Evolutionary conservation across 2,797 vertebrate genomes (phyloP).

Genomic region (Steatocranus sp.): DNA sequence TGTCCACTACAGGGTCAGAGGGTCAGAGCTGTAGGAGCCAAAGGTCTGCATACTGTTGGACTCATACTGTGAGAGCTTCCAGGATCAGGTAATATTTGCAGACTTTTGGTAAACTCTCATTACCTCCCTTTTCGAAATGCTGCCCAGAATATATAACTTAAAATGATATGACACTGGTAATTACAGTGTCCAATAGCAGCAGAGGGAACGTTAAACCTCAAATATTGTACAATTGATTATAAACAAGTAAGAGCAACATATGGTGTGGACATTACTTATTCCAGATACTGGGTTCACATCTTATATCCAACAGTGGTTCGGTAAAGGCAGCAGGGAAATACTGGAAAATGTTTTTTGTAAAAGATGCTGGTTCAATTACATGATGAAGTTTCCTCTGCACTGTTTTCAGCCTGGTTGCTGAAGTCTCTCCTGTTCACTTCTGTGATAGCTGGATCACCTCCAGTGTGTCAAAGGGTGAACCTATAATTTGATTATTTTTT

Average conservation of each 20-base stretch:
- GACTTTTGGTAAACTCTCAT: background rate
- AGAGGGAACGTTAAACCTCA: background rate
- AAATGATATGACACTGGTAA: rapidly evolving
- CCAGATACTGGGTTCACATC: background rate
- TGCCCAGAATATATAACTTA: background rate
- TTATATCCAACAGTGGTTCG: rapidly evolving
- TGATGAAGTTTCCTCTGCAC: background rate
- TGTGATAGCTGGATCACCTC: background rate
- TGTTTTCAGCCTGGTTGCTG: background rate
- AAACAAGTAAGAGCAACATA: background rate
- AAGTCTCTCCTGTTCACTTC: background rate
- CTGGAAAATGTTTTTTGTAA: background rate
- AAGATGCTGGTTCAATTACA: background rate
- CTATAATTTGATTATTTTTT: background rate
- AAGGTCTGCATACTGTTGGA: background rate
- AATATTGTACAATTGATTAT: background rate
- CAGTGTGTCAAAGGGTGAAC: background rate
- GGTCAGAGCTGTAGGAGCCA: background rate
- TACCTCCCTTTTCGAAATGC: background rate
- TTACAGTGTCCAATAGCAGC: background rate
- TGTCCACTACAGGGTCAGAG: background rate
- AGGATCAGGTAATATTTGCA: background rate
- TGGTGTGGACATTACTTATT: background rate
- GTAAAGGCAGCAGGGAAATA: background rate
- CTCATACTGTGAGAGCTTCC: background rate